phyloP scores from a whole-genome alignment of 2,888 invertebrate genomes.

The Cinara cedri region DNA sequence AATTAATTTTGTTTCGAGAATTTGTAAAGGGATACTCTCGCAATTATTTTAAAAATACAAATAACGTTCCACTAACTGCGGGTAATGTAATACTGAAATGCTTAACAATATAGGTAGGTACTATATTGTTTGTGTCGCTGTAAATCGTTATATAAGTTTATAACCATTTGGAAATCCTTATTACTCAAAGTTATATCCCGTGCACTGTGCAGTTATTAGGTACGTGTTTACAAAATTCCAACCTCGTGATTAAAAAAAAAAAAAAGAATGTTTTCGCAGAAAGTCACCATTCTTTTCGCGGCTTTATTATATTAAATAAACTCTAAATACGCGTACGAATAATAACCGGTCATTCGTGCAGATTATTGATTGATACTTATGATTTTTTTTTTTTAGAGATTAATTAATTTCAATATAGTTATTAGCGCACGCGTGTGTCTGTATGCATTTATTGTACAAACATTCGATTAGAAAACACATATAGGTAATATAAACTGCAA shows the following conservation, averaged over 20 bases:
- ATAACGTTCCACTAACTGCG: no score
- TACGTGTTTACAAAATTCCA: not conserved
- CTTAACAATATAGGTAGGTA: no score
- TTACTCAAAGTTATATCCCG: not conserved
- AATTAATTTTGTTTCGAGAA: no score
- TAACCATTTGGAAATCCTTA: not conserved
- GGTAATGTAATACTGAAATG: no score
- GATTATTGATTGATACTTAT: not conserved
- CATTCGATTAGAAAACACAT: slow-evolving; percentile 8
- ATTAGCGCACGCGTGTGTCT: not conserved
- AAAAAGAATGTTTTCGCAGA: not conserved
- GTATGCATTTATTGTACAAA: slow-evolving; percentile 2
- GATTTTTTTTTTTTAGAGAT: not conserved
- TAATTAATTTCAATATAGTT: slow-evolving; percentile 8
- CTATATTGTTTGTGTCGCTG: no score
- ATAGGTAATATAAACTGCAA: not conserved
- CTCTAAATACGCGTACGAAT: not conserved
- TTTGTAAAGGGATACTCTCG: no score
- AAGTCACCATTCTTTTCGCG: not conserved
- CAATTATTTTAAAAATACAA: no score
- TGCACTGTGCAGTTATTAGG: no score
- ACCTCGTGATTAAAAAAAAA: not conserved
- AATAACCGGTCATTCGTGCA: not conserved
- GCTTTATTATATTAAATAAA: not conserved
- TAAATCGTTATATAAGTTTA: not conserved